Evolutionary conservation across 2,888 invertebrate genomes (phyloP), one percentile per base, ranked within the genome.

Genomic region (Oeneis ivallda): DNA sequence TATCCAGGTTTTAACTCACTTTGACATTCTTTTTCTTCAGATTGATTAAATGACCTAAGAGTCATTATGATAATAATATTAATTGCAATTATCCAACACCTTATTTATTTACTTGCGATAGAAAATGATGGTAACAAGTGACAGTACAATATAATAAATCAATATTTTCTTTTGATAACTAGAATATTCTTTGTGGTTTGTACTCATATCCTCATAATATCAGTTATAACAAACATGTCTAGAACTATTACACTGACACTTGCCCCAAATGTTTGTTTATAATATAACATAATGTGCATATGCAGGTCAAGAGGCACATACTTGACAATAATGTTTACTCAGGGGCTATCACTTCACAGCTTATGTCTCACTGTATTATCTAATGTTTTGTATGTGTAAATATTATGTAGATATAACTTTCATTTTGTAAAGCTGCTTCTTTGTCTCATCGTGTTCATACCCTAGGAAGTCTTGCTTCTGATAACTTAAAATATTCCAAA

Each of bases 261-360:
- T 77, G 77, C 71, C 74, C 72, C 68, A 71, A 73, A 71, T 76
- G 74, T 77, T 78, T 77, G 70, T 72, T 71, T 72, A 74, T 70
- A 72, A 70, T 69, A 73, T 53, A 65, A 53, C 57, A 73, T 72
- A 79, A 76, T 76, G 73, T 76, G 75, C 75, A 76, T 71, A 76
- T 72, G 72, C 66, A 63, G 71, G 71, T 72, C 68, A 73, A 70
- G 72, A 70, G 59, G 67, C 59, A 50, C 60, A 45, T 66, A 50
- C 43, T 50, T 50, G 57, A 68, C 64, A 65, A 65, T 69, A 69
- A 68, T 70, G 66, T 71, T 67, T 66, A 70, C 57, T 47, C 34
- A 62, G 65, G 49, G 50, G 63, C 52, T 62, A 67, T 67, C 64
- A 70, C 17, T 13, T 32, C 53, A 65, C 47, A 66, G 54, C 64